Evolutionary conservation across 2,113 vertebrate genomes (phyloP).

Genomic region (Microtus montanus): DNA sequence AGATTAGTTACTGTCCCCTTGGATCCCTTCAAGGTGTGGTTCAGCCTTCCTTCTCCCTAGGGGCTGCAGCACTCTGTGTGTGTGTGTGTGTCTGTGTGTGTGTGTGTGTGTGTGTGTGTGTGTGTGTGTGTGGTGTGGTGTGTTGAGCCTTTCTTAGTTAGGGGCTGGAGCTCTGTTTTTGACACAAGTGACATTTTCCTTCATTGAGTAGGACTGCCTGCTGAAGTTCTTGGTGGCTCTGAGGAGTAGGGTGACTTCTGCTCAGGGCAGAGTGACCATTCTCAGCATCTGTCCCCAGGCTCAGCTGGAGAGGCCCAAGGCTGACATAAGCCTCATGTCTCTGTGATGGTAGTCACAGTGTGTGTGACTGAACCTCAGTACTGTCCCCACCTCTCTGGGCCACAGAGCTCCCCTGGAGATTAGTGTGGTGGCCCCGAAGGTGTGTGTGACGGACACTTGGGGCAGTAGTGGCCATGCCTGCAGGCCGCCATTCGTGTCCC

Average conservation of each 20-base stretch:
- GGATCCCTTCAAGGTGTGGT: neutral
- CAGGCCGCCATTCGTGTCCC: neutral
- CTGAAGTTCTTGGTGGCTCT: neutral
- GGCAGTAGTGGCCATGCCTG: no score
- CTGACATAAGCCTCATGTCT: neutral
- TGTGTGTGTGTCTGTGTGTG: neutral
- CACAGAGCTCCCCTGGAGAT: neutral
- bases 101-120: neutral
- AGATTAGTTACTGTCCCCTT: neutral
- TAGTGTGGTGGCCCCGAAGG: neutral
- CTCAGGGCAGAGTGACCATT: neutral
- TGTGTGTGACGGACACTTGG: fast-evolving
- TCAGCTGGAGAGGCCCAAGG: neutral
- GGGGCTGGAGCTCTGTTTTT: no score
- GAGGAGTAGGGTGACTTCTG: neutral
- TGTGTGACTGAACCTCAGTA: neutral
- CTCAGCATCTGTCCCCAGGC: neutral
- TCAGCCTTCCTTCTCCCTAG: neutral
- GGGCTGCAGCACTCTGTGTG: neutral
- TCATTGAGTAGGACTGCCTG: neutral
- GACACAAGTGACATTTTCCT: neutral
- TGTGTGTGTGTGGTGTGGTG: neutral
- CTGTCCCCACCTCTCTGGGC: neutral
- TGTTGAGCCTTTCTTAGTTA: neutral
- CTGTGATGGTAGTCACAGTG: neutral